Evolutionary conservation across 2,113 vertebrate genomes (phyloP), one percentile per base, ranked within the genome.

Genomic region (Nettapus auritus): DNA sequence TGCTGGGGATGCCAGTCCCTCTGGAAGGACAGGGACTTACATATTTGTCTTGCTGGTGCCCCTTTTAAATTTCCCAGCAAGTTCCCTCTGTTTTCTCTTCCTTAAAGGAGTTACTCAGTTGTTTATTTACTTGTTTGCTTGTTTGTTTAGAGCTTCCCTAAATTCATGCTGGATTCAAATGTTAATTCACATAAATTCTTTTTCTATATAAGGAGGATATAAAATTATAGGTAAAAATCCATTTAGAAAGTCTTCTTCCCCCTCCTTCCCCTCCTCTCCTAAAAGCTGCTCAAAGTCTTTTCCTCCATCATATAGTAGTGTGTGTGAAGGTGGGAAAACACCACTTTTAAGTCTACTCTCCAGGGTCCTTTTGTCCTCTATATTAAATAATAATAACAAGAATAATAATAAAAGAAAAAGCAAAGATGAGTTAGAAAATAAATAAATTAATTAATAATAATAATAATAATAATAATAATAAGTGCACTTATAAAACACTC

Each of bases 321-420:
- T 64, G 34, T 67, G 38, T 53, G 85, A 94, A 92, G 82, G 89
- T 95, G 86, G 95, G 89, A 94, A 94, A 96, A 93, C 36, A 86
- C 29, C 57, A 50, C 92, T 91, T 95, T 94, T 52, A 96, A 90
- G 53, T 70, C 50, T 83, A 50, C 59, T 74, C 90, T 95, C 56
- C 36, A 66, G 71, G 40, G 81, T 33, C 6, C 3, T 88, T 94
- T 94, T 93, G 59, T 94, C 83, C 80, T 95, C 92, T 67, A 38
- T 71, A 79, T 62, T 90, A 7, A 44, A 10, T 40, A 44, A 44
- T 44, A 44, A 44, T 44, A 44, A 44, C 7, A 42, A 42, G 15
- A 42, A 42, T 42, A 44, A 44, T 44, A 44, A 44, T 16, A 44
- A n/a, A n/a, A n/a, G n/a, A n/a, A 75, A 90, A 89, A 77, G 6